Base-by-base conservation (phyloP, 2,113 vertebrate genomes). In the Semicossyphus pulcher region DNA sequence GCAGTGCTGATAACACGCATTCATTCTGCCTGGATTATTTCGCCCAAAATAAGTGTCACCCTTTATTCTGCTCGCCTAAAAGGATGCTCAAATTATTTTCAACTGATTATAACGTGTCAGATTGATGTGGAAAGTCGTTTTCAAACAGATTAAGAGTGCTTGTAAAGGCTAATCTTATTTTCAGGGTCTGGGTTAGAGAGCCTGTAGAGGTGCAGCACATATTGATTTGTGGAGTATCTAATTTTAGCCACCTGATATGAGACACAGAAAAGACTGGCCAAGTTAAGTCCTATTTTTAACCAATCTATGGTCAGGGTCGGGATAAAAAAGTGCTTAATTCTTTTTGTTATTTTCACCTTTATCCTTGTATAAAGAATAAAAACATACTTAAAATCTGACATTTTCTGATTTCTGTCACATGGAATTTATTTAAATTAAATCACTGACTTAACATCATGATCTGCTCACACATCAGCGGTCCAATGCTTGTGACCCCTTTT, bases 21-120 rank as follows among this genome's bases (percentile, higher is more conserved):
- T 78, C 26, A 69, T 68, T 72, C 56, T 70, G 64, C 56, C 59
- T 21, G 20, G 62, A 82, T 62, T 65, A 37, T 51, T 69, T 47
- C 60, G n/a, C 56, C 14, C 49, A 26, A n/a, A 65, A 53, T 51
- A 71, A 44, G 47, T 37, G 26, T 53, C 54, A 39, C 34, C 16
- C 56, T 41, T 72, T 39, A 31, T 74, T 62, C 44, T 49, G 18
- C 63, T 69, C 2, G 2, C 42, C 49, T 12, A 44, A 26, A 62
- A 29, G 45, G 25, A 51, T 29, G 16, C 8, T 34, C 39, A 61
- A 64, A 57, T 44, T 44, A 70, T 53, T 61, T 51, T 28, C 6
- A 20, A 44, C 20, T 57, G 59, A 67, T 60, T 21, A 69, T 7
- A 57, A 64, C 3, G 3, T 26, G 2, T 32, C 28, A 58, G 42